These are phyloP conservation scores for Sesamia nonagrioides DNA, from an alignment of 1,140 invertebrate species.

Conservation along the genomic window DNA sequence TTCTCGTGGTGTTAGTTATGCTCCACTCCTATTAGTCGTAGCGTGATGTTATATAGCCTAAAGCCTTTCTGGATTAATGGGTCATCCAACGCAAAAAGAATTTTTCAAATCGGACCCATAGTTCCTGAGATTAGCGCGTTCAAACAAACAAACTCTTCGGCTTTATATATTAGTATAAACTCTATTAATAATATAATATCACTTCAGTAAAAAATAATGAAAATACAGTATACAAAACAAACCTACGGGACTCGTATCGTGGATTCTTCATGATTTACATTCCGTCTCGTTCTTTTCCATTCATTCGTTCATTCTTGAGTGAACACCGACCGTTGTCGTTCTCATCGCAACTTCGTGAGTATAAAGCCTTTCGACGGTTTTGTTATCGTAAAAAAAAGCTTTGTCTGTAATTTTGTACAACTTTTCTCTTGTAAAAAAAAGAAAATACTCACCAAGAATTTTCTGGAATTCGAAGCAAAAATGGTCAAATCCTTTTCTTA, in stretches of 20 bases:
- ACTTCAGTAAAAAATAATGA: background rate
- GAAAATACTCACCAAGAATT: conserved; percentile 22
- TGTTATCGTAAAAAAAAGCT: conserved; percentile 14
- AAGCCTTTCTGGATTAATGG: too few relatives aligned
- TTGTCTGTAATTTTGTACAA: conserved; percentile 27
- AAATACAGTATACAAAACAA: background rate
- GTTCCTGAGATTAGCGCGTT: too few relatives aligned
- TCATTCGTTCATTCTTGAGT: background rate
- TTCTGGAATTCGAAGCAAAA: background rate
- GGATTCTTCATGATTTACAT: background rate
- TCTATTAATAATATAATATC: too few relatives aligned
- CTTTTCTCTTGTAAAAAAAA: conserved; percentile 3
- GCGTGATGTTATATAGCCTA: too few relatives aligned
- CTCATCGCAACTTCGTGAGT: background rate
- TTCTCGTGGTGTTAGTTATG: too few relatives aligned
- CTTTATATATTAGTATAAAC: too few relatives aligned
- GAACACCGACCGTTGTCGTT: background rate
- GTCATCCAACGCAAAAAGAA: too few relatives aligned
- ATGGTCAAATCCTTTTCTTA: conserved; percentile 29
- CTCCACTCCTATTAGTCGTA: too few relatives aligned
- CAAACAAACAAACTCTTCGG: too few relatives aligned
- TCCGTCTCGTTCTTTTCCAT: conserved; percentile 1
- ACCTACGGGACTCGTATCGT: background rate
- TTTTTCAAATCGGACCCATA: too few relatives aligned
- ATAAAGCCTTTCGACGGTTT: conserved; percentile 13